Percentiles rank a stretch among this genome's conserved stretches.
phyloP scores from a whole-genome alignment of 2,888 invertebrate species.

The Drosophila pseudotalamancana region DNA sequence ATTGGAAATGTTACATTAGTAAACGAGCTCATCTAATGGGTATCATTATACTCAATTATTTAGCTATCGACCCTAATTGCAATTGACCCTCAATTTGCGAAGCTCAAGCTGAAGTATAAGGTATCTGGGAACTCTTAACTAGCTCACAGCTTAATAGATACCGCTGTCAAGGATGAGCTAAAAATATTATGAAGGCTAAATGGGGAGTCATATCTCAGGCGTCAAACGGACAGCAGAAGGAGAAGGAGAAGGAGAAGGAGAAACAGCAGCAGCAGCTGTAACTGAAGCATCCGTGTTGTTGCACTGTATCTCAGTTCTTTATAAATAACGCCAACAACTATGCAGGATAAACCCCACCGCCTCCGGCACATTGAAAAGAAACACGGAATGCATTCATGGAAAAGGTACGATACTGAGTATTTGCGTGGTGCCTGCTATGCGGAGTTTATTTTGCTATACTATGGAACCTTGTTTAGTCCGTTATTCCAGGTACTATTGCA shows the following conservation, averaged over 20 bases:
- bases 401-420: constrained; percentile 3
- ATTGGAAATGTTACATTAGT: too few relatives aligned
- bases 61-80: background rate
- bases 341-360: background rate
- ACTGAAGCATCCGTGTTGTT: constrained; percentile 3
- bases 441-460: constrained; percentile 1
- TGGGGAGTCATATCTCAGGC: constrained; percentile 38
- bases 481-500: background rate
- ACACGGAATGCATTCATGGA: background rate
- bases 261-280: constrained; percentile 1
- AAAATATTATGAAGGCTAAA: constrained; percentile 46
- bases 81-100: background rate
- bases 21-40: background rate
- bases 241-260: too few relatives aligned
- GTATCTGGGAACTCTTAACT: background rate
- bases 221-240: background rate
- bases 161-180: constrained; percentile 36
- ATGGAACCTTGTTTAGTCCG: background rate
- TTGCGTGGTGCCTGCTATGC: constrained; percentile 2
- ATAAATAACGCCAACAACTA: constrained; percentile 1
- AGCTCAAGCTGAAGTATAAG: background rate
- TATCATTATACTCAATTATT: background rate
- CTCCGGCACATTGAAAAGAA: background rate
- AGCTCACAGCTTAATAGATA: constrained; percentile 5
- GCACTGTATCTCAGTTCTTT: constrained; percentile 10